A percentile compares a stretch with the other conserved stretches of the same genome.
phyloP scores from a whole-genome alignment of 2,113 vertebrate genomes.

The Pteruthius melanotis region DNA sequence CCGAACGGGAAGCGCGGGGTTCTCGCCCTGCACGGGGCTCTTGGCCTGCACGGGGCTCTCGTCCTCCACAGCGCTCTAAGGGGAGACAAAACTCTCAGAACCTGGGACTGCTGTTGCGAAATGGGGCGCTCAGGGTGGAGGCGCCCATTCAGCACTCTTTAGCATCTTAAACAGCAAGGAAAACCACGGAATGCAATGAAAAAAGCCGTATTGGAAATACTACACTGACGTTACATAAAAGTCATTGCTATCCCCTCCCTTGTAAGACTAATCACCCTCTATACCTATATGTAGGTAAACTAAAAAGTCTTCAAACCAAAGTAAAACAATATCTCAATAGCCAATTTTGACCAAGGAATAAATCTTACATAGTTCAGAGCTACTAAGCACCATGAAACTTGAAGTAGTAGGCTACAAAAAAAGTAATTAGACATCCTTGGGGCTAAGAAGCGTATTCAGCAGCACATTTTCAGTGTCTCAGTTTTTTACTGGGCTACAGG shows the following conservation, averaged over 20 bases:
- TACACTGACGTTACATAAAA: background rate
- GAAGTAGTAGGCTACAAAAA: background rate
- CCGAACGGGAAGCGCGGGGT: background rate
- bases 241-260: background rate
- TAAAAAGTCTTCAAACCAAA: background rate
- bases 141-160: rapidly evolving
- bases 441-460: background rate
- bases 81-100: background rate
- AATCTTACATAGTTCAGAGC: background rate
- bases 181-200: background rate
- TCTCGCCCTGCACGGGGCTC: too few relatives aligned
- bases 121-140: rapidly evolving
- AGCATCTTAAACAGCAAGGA: background rate
- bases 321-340: background rate
- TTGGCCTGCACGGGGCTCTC: too few relatives aligned
- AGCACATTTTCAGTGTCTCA: background rate
- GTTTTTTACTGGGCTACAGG: background rate
- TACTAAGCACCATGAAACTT: background rate
- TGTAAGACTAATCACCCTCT: background rate
- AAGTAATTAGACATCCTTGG: background rate
- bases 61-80: too few relatives aligned
- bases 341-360: background rate
- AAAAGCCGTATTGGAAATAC: background rate
- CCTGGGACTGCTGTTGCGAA: background rate
- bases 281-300: background rate